Base-by-base conservation (phyloP, 2,888 invertebrate species). In the Nemurella pictetii region DNA sequence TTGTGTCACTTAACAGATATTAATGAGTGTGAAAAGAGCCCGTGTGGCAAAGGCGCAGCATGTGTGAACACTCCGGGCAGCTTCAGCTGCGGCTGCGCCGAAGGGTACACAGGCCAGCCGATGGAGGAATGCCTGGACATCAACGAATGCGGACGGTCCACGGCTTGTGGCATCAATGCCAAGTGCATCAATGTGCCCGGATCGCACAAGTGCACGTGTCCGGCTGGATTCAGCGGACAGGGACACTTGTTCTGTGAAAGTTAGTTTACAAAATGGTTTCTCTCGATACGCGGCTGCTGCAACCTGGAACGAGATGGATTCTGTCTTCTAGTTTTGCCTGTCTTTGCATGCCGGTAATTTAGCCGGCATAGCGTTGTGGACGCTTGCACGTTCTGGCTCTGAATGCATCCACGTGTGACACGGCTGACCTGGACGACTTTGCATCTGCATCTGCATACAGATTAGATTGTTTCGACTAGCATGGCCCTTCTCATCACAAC, bases 111-210 rank as follows among this genome's bases (percentile, higher is more conserved):
- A 87, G 93, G 94, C 87, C 91, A 92, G 85, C 90, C 91, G 55
- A 90, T 92, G 78, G 91, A 93, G 88, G 93, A 93, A 87, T 95
- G 95, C 89, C 89, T 93, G 89, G 95, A 96, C 90, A 91, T 95
- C 89, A 94, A 96, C 91, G 95, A 96, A 90, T 96, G 95, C 90
- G 92, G 93, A 86, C 91, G 92, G 87, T 89, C 92, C 87, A 93
- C 93, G 88, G 92, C 93, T 89, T 96, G 96, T 89, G 95, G 95
- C 87, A 92, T 93, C 88, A 95, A 95, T 90, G 95, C 96, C 87
- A 94, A 94, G 90, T 96, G 96, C 91, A 93, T 94, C 90, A 96
- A 96, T 90, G 93, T 94, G 84, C 94, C 94, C n/a, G 96, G 96
- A 88, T 94, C 95, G 85, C 95, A 93, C 92, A 94, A 94, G 89